Evolutionary conservation across 2,888 invertebrate species (phyloP), one percentile per base, ranked within the genome.

Genomic region (Chloroclysta siterata): DNA sequence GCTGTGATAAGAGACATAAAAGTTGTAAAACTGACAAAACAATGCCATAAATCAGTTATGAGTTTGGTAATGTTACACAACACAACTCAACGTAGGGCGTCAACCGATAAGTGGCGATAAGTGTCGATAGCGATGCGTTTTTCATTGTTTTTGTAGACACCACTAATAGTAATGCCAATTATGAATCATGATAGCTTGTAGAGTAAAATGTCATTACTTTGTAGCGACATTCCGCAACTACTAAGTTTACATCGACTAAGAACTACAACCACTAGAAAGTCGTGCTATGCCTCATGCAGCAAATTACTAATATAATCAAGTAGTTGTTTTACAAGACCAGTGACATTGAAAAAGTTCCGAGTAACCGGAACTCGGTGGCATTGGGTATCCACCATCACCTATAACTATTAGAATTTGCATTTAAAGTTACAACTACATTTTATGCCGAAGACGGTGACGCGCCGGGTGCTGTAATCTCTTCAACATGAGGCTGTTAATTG

Each of bases 351-450:
- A 65, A 63, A 60, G 65, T 61, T 42, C 36, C 42, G 36, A 46
- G 28, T 36, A 63, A 61, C 67, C 69, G 70, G 70, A 70, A 60
- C 63, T 60, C 59, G 47, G 57, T 68, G 70, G 54, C 68, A 68
- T 64, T 70, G 63, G 22, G 60, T 61, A 62, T 64, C 63, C 59
- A 61, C 53, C 54, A 57, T 52, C 54, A 55, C n/a, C 33, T 33
- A 50, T 50, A 48, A 29, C 28, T 15, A 17, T 33, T 47, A n/a
- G n/a, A 29, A 14, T 48, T 28, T 48, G 13, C 48, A 28, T 50
- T 44, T 44, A 13, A 47, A 33, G 8, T 33, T 33, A 33, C 8
- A 6, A 7, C 33, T 8, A 33, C 5, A 33, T 33, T 33, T 33
- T 33, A 33, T 6, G 33, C 6, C 33, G 33, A 33, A 2, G 22